Base-by-base conservation (phyloP, 1,140 invertebrate species). In the Phenacoccus solenopsis region DNA sequence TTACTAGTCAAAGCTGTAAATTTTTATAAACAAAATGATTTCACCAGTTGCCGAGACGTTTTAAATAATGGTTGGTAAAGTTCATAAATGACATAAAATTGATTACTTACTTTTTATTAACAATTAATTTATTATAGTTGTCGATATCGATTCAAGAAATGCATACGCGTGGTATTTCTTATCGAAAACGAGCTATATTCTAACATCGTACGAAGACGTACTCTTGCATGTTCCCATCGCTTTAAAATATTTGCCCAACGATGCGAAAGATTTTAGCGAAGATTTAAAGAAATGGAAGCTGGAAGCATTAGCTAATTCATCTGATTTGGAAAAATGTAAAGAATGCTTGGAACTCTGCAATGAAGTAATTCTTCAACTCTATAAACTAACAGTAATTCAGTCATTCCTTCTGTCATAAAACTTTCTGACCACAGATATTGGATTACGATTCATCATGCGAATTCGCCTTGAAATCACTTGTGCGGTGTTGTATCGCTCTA, bases 21-120 rank as follows among this genome's bases (percentile, higher is more conserved):
- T 22, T 22, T 5, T 2, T 35, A 5, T 24, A 16, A 5, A 24
- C 16, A 69, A 22, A 56, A 27, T 22, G 24, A 69, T 32, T 56
- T 16, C 20, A 32, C 56, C 67, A 72, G 30, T 70, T 71, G 73
- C 35, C 67, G 64, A 72, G 73, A 73, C 59, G 70, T 64, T 69
- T n/a, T 49, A 49, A 49, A 49, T 16, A 16, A 49, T 49, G 38
- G 38, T 49, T 49, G 3, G 38, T 49, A n/a, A n/a, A n/a, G n/a
- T 9, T 49, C 16, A n/a, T 49, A 9, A 9, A 9, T 49, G 3
- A 49, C 13, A 49, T 7, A 13, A 7, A 32, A 7, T 32, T 32
- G 30, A n/a, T n/a, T n/a, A n/a, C n/a, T n/a, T n/a, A 32, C 5
- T 32, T 5, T 32, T 5, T 32, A 32, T 32, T 32, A 13, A 32